Conservation (phyloP, 2,113 vertebrate species). For the Pipa parva region DNA sequence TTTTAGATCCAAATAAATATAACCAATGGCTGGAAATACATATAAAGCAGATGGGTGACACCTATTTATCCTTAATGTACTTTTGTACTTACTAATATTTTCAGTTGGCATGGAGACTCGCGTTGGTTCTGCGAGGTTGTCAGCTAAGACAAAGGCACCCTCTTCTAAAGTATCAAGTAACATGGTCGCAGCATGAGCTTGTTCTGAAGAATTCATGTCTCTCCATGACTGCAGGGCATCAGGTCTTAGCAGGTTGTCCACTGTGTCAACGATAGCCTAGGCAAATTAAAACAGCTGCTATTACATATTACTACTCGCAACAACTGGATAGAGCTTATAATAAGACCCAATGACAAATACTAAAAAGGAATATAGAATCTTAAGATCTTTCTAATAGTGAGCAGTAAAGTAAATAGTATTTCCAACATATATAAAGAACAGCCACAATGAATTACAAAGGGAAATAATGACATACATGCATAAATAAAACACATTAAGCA, state of each 20-base stretch:
- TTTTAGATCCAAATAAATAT: too few relatives aligned
- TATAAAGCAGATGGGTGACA: not conserved
- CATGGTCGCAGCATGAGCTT: conserved; percentile 96
- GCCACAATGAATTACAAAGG: not conserved
- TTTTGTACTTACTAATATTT: conserved; percentile 86
- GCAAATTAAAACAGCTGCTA: conserved; percentile 61
- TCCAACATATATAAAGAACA: not conserved
- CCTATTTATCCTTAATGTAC: not conserved
- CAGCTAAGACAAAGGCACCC: conserved; percentile 94
- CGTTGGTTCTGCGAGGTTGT: conserved; percentile 94
- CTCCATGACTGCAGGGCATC: conserved; percentile 95
- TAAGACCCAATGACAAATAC: conserved; percentile 50
- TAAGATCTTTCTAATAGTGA: not conserved
- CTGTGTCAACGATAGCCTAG: conserved; percentile 97
- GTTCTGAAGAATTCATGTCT: conserved; percentile 96
- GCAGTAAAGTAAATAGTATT: not conserved
- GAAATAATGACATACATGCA: conserved; percentile 9
- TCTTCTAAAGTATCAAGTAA: conserved; percentile 94
- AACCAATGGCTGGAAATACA: not conserved
- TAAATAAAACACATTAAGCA: not conserved
- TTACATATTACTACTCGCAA: conserved; percentile 54
- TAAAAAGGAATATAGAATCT: conserved; percentile 6
- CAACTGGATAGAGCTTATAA: conserved; percentile 46
- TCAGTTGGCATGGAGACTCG: conserved; percentile 94
- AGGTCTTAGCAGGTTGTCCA: conserved; percentile 92